phyloP scores from a whole-genome alignment of 2,113 vertebrate genomes.

The Drymodes brunneopygia region DNA sequence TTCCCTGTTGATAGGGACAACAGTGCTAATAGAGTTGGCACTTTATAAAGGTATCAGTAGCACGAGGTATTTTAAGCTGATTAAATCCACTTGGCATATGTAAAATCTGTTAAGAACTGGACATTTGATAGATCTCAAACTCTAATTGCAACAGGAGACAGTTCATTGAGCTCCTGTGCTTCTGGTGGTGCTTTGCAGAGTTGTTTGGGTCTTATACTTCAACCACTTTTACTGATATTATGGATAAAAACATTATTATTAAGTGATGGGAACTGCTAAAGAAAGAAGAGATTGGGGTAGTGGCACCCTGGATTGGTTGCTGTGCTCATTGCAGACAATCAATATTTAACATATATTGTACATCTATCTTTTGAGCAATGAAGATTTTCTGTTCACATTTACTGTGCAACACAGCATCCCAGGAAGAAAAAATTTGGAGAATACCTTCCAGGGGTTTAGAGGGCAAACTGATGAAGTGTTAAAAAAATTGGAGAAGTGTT shows the following conservation, averaged over 20 bases:
- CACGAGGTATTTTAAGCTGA: conserved; percentile 42
- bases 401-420: not conserved
- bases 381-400: not conserved
- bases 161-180: not conserved
- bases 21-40: conserved; percentile 32
- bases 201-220: not conserved
- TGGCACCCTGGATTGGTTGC: not conserved
- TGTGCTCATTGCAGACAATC: not conserved
- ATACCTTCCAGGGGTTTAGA: not conserved
- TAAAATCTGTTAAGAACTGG: conserved; percentile 46
- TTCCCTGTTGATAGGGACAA: not conserved
- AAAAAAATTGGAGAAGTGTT: too few species aligned
- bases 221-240: not conserved
- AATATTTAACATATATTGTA: not conserved
- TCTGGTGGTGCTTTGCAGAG: not conserved
- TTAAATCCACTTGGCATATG: conserved; percentile 16
- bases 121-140: conserved; percentile 34
- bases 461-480: not conserved
- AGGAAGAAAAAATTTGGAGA: not conserved
- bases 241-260: not conserved
- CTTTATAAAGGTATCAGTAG: conserved; percentile 19
- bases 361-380: not conserved
- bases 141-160: not conserved
- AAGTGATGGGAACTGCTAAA: not conserved
- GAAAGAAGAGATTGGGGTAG: not conserved